Percentiles rank a stretch among this genome's conserved stretches.
phyloP scores from a whole-genome alignment of 1,140 invertebrate species.

The Globodera rostochiensis region DNA sequence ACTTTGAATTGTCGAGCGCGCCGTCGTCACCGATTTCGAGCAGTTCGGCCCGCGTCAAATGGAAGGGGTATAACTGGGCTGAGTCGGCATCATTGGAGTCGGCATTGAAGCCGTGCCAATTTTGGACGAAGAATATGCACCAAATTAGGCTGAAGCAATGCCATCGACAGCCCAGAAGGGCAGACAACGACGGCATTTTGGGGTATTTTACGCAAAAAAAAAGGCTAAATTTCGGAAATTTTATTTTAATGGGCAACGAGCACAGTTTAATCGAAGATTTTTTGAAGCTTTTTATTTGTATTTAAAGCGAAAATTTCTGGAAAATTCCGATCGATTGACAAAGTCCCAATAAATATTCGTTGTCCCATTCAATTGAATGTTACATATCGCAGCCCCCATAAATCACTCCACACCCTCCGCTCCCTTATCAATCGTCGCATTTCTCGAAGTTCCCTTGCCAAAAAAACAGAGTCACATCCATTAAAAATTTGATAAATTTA shows the following conservation, averaged over 20 bases:
- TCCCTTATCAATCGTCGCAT: background rate
- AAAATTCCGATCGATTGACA: background rate
- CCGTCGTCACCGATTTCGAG: slow-evolving; percentile 8
- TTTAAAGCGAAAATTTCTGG: background rate
- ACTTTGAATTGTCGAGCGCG: background rate
- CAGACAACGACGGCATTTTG: background rate
- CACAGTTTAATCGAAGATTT: no score
- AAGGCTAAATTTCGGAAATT: no score
- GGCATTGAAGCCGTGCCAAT: background rate
- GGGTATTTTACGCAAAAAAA: no score
- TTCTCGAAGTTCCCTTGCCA: background rate
- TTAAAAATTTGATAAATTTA: no score
- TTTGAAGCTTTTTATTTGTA: no score
- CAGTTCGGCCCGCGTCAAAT: slow-evolving; percentile 18
- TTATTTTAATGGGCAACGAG: no score
- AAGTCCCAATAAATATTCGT: background rate
- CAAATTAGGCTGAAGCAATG: no score
- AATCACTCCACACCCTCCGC: background rate
- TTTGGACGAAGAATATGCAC: no score
- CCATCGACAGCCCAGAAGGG: background rate
- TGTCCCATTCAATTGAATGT: background rate
- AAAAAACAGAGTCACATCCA: background rate
- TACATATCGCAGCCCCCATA: background rate
- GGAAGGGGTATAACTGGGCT: slow-evolving; percentile 1
- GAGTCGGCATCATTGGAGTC: background rate